Evolutionary conservation across 2,888 invertebrate species (phyloP), one percentile per base, ranked within the genome.

Genomic region (Andrena chrysosceles): DNA sequence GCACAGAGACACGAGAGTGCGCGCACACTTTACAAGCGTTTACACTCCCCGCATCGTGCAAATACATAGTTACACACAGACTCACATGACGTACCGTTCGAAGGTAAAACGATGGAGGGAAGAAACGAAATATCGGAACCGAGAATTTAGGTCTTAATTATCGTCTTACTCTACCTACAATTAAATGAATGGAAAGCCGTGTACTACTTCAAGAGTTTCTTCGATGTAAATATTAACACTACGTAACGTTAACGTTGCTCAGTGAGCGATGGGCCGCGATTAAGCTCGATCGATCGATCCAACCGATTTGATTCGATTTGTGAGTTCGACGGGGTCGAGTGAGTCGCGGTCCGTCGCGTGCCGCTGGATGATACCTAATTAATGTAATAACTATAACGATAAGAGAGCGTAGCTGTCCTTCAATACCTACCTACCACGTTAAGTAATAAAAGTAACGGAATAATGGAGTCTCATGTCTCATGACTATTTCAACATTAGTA

Each of bases 201-300:
- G 90, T 90, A 91, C 92, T 91, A 91, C 87, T 91, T 89, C 91
- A 87, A 89, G 82, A 92, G 82, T 81, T 81, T 91, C 93, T 90
- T 93, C 91, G 92, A 93, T 94, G 93, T 94, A 94, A 93, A 94
- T 94, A 94, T 92, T 93, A 92, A 93, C 90, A 93, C 91, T 91
- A 90, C 88, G 90, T 92, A 91, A 91, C 90, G 62, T 82, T 82
- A 88, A 89, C 89, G 85, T 85, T 84, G 86, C 88, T 84, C 89
- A 86, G 86, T 81, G 89, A 86, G 81, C 75, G 86, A 63, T 1
- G 83, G 62, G 29, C 64, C 71, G 82, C 63, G 68, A 68, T 42
- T 13, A 5, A 5, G 56, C 56, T 23, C 63, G 76, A 68, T 56
- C 56, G 60, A 60, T 72, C 29, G 35, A 2, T 26, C 23, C 6